Base-by-base conservation (phyloP, 2,797 vertebrate species). In the Takifugu rubripes region DNA sequence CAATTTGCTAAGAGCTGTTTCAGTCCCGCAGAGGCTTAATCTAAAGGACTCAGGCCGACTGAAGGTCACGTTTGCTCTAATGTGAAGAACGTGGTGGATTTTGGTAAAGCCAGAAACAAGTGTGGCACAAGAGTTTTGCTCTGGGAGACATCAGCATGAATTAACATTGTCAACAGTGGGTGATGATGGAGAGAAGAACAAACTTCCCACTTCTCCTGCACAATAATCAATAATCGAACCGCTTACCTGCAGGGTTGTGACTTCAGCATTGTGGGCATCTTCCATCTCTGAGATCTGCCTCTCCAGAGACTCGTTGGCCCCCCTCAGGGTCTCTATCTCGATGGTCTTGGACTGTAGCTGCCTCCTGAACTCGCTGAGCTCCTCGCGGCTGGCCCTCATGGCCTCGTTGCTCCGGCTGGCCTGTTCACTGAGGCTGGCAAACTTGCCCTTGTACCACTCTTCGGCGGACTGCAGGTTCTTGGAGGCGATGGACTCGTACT, bases 371-470 rank as follows among this genome's bases (percentile, higher is more conserved):
- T 97, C 95, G 21, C 92, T 94, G 75, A 95, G 88, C 87, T 98
- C 96, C 68, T 96, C 91, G 61, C 95, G 89, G 86, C 87, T 93
- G 71, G 93, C 93, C 3, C 93, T 91, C 78, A 96, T 93, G 56
- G 93, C 93, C 75, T 97, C 93, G 27, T 90, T 92, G 92, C 91
- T 95, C 71, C 92, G 90, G 63, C 80, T 92, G 17, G 95, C 94
- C 82, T 95, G 92, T 61, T 96, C 93, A n/a, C 82, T 94, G 26
- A 98, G 89, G 77, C 92, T 92, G 54, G 89, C 90, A 50, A 94
- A 95, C 87, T 94, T 94, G 68, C 90, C 81, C 76, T 94, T 94
- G 92, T 96, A 96, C 95, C 96, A 96, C 65, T 95, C 95, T 68
- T 97, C 95, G 1, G 95, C 94, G 0, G 95, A 94, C 73, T 96